Conservation (phyloP, 2,113 vertebrate genomes). For the Piprites chloris region DNA sequence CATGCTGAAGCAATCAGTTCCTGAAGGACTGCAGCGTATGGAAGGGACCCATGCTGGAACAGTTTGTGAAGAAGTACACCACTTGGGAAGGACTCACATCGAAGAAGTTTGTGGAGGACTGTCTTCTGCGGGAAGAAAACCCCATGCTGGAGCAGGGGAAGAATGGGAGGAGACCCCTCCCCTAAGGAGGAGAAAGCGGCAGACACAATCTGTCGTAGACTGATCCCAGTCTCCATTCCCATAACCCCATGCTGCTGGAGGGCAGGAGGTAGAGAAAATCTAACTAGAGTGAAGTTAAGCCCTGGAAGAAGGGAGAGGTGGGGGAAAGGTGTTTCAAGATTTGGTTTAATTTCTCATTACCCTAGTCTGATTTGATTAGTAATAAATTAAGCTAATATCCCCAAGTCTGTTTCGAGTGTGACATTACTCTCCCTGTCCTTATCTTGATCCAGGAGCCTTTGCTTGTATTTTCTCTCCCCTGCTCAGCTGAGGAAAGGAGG, state of each 20-base stretch:
- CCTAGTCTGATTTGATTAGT: background rate
- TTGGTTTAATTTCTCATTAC: background rate
- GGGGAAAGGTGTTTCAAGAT: background rate
- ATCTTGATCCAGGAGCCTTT: background rate
- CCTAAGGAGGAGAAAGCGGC: background rate
- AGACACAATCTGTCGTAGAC: background rate
- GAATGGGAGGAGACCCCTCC: background rate
- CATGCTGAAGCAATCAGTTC: background rate
- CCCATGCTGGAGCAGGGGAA: background rate
- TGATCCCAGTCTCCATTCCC: background rate
- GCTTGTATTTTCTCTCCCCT: background rate
- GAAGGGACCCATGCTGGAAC: background rate
- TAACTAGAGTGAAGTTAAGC: background rate
- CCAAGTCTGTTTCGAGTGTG: background rate
- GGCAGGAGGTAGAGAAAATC: background rate
- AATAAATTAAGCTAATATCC: background rate
- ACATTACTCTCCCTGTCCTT: background rate
- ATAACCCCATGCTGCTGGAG: background rate
- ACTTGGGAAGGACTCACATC: background rate
- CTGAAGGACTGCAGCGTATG: background rate
- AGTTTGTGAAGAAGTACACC: background rate
- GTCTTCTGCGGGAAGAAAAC: background rate
- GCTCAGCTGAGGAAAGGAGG: background rate
- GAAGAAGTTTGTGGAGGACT: background rate
- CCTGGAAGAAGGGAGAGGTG: background rate